These are phyloP conservation scores for Drosophila macrospina DNA, from an alignment of 2,888 invertebrate genomes.

Conservation along the genomic window DNA sequence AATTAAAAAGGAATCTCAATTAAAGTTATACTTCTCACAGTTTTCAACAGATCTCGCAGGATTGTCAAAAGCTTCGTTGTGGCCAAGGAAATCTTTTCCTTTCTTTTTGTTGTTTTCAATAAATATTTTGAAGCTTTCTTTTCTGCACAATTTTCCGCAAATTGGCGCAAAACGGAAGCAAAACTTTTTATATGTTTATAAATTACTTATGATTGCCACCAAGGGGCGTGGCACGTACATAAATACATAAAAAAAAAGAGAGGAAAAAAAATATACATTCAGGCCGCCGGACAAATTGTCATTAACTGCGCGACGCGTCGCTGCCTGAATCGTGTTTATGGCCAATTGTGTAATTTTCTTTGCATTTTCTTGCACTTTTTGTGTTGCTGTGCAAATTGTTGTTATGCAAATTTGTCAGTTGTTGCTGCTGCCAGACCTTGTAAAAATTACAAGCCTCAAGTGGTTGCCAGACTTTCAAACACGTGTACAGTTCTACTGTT, in stretches of 20 bases:
- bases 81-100: not conserved
- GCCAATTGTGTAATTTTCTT: conserved; percentile 73
- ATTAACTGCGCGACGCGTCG: conserved; percentile 41
- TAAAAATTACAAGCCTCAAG: not conserved
- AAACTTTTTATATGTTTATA: conserved; percentile 24
- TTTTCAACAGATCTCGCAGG: not conserved
- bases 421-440: conserved; percentile 54
- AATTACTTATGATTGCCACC: conserved; percentile 43
- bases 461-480: conserved; percentile 67
- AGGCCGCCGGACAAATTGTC: conserved; percentile 52
- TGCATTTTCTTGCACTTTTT: conserved; percentile 43
- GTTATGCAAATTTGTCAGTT: conserved; percentile 70
- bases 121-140: conserved; percentile 33
- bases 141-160: conserved; percentile 46
- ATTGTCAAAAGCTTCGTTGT: conserved; percentile 10
- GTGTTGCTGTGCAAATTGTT: conserved; percentile 59
- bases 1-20: not conserved
- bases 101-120: not conserved
- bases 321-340: conserved; percentile 61
- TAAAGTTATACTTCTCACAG: not conserved
- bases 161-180: conserved; percentile 66
- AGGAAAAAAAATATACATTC: not conserved
- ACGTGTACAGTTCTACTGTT: conserved; percentile 59
- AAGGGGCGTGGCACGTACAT: conserved; percentile 37
- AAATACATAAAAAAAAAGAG: not conserved